Conservation (phyloP, 2,797 vertebrate species). For the Botia kubotai region DNA sequence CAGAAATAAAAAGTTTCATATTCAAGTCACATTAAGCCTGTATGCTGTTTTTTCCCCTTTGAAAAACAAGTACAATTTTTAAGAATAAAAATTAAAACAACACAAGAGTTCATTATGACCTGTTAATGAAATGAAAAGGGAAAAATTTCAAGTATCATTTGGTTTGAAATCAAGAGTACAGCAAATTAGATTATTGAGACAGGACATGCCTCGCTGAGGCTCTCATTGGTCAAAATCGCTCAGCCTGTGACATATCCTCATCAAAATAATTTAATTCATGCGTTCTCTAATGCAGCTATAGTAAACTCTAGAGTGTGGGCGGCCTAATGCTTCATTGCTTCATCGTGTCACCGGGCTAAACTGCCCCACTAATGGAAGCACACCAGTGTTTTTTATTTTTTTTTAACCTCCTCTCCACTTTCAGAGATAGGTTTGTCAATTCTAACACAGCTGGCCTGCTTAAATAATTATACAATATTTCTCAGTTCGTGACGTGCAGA, state of each 20-base stretch:
- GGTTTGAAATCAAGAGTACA: background rate
- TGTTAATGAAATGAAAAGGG: background rate
- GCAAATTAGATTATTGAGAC: background rate
- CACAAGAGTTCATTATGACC: background rate
- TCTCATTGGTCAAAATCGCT: background rate
- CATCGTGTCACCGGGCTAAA: conserved; percentile 12
- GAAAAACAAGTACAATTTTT: too few relatives aligned
- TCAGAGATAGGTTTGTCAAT: conserved; percentile 20
- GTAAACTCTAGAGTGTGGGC: background rate
- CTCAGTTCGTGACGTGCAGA: background rate
- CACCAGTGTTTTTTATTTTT: background rate
- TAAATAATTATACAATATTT: background rate
- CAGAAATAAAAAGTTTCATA: too few relatives aligned
- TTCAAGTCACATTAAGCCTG: too few relatives aligned
- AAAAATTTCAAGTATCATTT: background rate
- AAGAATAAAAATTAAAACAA: too few relatives aligned
- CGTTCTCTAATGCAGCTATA: background rate
- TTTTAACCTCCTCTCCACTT: conserved; percentile 2
- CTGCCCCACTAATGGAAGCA: background rate
- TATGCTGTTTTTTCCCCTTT: too few relatives aligned
- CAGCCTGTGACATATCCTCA: background rate
- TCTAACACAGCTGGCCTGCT: conserved; percentile 14
- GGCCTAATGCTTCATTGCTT: too few relatives aligned
- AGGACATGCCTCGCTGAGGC: background rate
- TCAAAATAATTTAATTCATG: background rate